Base-by-base conservation (phyloP, 2,113 vertebrate genomes). In the Megalops atlanticus region DNA sequence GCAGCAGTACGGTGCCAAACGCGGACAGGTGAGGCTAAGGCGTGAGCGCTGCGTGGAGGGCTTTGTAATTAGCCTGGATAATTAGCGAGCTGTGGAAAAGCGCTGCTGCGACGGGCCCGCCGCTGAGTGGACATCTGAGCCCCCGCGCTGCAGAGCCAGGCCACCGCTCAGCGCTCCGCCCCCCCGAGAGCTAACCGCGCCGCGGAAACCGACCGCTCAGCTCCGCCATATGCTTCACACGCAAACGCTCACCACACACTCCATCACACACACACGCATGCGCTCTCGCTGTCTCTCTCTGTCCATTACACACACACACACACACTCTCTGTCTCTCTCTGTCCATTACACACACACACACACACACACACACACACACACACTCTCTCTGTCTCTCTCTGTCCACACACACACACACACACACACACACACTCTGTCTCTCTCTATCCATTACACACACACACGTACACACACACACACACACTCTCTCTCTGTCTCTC, bases 81-180 rank as follows among this genome's bases (percentile, higher is more conserved):
- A 71, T 79, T 72, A 79, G 68, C 78, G 47, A 79, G 78, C 78
- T 79, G 85, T 81, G 80, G 74, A 64, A 86, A 78, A 69, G 72
- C 78, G 36, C 82, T 80, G 83, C 79, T 71, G 80, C 86, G 41
- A 88, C 87, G 43, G 45, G 77, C 41, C 75, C 74, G 82, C 84
- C 72, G 39, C 84, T 75, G 83, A 83, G 78, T 80, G 81, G 83
- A 84, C 86, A 87, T 84, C 82, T 82, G 81, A 78, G 69, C 82
- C 79, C 38, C 15, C n/a, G 58, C 39, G 45, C 4, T 35, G 36
- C 43, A 35, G 3, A 4, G 16, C 31, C 41, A 1, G 12, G 40
- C 45, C 78, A 33, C 21, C 15, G 6, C 39, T 18, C 33, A 41
- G 24, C 64, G 2, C 64, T 14, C 41, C 38, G 35, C 24, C 68